Evolutionary conservation across 1,140 invertebrate species (phyloP), one percentile per base, ranked within the genome.

Genomic region (Drosophila saltans): DNA sequence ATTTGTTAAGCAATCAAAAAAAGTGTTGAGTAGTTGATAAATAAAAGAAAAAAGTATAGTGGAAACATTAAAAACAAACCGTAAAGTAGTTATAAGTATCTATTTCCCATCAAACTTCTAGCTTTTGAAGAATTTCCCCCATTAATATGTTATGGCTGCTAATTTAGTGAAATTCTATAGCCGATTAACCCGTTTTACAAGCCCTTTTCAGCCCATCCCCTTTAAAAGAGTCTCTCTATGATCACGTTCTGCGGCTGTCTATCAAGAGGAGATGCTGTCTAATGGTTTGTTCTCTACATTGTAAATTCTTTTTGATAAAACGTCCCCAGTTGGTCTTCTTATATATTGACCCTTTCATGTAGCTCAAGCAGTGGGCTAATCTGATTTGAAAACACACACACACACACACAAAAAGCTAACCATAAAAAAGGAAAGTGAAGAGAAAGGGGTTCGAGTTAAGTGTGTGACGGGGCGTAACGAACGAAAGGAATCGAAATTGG

Each of bases 261-360:
- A 65, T 67, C 63, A 74, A 63, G 52, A 43, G 55, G 55, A 57
- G 61, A 9, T 63, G 76, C 67, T 77, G 76, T 45, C 72, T 73
- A 76, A 86, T 82, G 75, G 68, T 71, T 77, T 56, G 43, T 28
- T 68, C 76, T 52, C 21, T 24, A 55, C 83, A 86, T 86, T 69
- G 80, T 71, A 70, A 69, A 86, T 86, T 86, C 83, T 63, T 60
- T 86, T 86, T 86, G 83, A 88, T 77, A 74, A 36, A 69, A 60
- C 63, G 52, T 58, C 58, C 70, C 66, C 65, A 45, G 68, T 60
- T 41, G 63, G 58, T 21, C 66, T 5, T 40, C 69, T 21, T 61
- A 78, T 16, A 16, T 16, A 16, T 88, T 88, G 83, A 88, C 83
- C 83, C 84, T 88, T 88, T 89, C 63, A 69, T 69, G 71, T 76